Percentiles rank a stretch among this genome's conserved stretches.
Evolutionary conservation across 2,113 vertebrate genomes (phyloP).

Genomic region (Ranitomeya variabilis): DNA sequence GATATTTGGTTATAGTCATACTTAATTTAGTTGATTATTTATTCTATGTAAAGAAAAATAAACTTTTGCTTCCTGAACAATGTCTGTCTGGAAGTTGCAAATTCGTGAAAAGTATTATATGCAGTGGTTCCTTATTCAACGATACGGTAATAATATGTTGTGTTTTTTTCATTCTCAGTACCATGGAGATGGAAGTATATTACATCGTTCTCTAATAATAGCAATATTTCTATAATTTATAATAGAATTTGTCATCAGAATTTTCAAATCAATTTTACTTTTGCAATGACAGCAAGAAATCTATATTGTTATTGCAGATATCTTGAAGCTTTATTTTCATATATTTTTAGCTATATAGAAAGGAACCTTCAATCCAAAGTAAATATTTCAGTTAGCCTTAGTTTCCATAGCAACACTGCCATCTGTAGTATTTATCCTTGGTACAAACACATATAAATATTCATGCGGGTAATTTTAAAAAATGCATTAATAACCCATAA

Average conservation of each 20-base stretch:
- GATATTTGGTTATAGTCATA: too few relatives aligned
- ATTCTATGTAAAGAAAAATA: neutral
- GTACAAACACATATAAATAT: constrained; percentile 48
- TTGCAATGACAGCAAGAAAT: constrained; percentile 32
- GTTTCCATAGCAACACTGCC: constrained; percentile 42
- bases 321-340: constrained; percentile 16
- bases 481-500: constrained; percentile 39
- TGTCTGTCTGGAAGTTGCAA: neutral
- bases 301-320: constrained; percentile 14
- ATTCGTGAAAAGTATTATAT: neutral
- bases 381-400: constrained; percentile 42
- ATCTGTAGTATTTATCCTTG: constrained; percentile 45
- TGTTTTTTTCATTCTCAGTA: neutral
- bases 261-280: neutral
- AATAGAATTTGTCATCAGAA: constrained; percentile 7
- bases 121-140: neutral
- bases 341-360: constrained; percentile 36
- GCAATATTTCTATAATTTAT: neutral
- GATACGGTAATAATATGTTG: neutral
- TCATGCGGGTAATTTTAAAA: constrained; percentile 37
- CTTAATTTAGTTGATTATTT: too few relatives aligned
- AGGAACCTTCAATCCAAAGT: constrained; percentile 35
- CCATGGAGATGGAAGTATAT: neutral
- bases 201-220: neutral
- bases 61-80: neutral